Base-by-base conservation (phyloP, 35 echinoderm and acorn worm genomes). In the Diadema setosum region DNA sequence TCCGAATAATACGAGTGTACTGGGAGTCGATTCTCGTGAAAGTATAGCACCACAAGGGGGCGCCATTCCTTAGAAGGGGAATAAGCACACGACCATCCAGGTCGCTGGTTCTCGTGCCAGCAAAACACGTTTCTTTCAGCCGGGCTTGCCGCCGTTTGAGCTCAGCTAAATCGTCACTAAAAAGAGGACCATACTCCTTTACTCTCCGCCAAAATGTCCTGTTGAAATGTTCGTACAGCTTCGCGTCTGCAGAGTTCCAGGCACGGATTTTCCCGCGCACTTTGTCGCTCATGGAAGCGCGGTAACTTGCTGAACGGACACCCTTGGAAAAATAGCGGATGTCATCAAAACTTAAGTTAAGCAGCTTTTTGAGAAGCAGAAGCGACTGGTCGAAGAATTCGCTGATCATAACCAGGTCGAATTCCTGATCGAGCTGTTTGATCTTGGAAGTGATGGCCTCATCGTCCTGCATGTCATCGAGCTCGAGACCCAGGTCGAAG, bases 341-440 rank as follows among this genome's bases (percentile, higher is more conserved):
- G 55, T 85, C 83, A 20, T 65, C 83, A 8, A 85, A 35, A 40
- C 55, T 36, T 58, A 52, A 85, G 4, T 46, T 12, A 20, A 85
- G 55, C 32, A 60, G 5, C 30, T 60, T 85, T 35, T 42, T 85
- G 33, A 85, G 31, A 17, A 85, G 48, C 56, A 85, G 3, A 17
- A 85, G 12, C 20, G 83, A 85, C 39, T 85, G 55, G 25, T 85
- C 83, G 40, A 42, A 85, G 26, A 64, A 65, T 7, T 87, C 83
- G 32, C 27, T 63, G 59, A 85, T 85, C 64, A 85, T 61, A 0
- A 85, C 83, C 4, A 85, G 30, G 43, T 85, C 83, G 35, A 85
- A 32, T 42, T 85, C 83, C 5, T 42, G 26, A 5, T 85, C 52
- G 48, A 85, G 37, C 37, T 63, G n/a, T 30, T 46, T 36, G 34